Conservation (phyloP, 2,113 vertebrate genomes). For the Archocentrus centrarchus region DNA sequence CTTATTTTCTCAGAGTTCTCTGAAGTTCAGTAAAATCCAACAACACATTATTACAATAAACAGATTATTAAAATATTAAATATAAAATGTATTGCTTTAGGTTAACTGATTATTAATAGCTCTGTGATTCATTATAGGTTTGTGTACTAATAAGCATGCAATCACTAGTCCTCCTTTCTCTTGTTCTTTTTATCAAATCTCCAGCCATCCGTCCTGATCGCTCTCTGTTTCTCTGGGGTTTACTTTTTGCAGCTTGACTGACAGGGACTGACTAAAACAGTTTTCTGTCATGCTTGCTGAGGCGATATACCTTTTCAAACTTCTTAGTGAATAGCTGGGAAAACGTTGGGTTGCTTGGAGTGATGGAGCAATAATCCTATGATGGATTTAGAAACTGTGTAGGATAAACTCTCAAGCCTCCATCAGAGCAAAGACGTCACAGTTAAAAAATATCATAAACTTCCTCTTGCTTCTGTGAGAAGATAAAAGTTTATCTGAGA, state of each 20-base stretch:
- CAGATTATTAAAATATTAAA: neutral
- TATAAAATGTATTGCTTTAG: neutral
- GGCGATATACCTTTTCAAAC: neutral
- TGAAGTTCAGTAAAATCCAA: neutral
- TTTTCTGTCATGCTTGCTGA: neutral
- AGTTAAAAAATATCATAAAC: conserved; percentile 28
- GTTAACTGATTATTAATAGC: neutral
- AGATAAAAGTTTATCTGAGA: conserved; percentile 38
- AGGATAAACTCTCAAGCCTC: conserved; percentile 30
- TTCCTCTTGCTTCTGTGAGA: neutral
- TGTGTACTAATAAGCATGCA: neutral
- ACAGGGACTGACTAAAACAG: neutral
- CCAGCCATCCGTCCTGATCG: neutral
- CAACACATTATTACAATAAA: neutral
- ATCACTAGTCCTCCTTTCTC: neutral
- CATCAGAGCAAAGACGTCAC: conserved; percentile 22
- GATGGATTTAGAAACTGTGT: conserved; percentile 27
- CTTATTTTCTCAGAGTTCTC: neutral
- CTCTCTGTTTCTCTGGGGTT: neutral
- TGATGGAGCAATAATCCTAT: conserved; percentile 27
- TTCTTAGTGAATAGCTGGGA: neutral
- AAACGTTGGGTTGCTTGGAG: conserved; percentile 27
- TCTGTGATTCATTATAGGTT: neutral
- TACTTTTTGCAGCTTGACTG: neutral
- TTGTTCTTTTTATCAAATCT: neutral